Percentiles rank a stretch among this genome's conserved stretches.
These are phyloP conservation scores for Sinonovacula constricta DNA, from an alignment of 1,140 invertebrate genomes.

Conservation along the genomic window DNA sequence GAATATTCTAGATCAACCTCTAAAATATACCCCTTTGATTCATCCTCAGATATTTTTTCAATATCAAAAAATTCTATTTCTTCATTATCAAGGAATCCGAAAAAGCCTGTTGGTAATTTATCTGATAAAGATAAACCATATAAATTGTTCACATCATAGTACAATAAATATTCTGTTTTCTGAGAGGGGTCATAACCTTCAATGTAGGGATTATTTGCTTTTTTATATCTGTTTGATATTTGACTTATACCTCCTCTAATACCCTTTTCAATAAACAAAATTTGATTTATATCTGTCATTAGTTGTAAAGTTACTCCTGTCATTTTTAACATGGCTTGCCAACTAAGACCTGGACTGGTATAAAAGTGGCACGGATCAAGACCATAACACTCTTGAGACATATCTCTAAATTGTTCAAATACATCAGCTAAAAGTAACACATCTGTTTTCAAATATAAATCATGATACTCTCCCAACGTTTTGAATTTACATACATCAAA, in stretches of 20 bases:
- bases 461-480: too few species aligned
- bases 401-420: too few species aligned
- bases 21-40: conserved; percentile 80
- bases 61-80: conserved; percentile 72
- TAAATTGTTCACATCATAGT: conserved; percentile 63
- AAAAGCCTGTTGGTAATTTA: conserved; percentile 51
- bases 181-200: conserved; percentile 15
- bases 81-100: conserved; percentile 57
- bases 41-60: conserved; percentile 72
- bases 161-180: conserved; percentile 18
- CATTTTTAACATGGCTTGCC: conserved; percentile 53
- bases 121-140: conserved; percentile 64
- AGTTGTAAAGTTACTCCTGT: conserved; percentile 29
- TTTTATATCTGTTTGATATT: conserved; percentile 41
- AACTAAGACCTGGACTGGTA: conserved; percentile 57
- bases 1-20: conserved; percentile 79
- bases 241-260: conserved; percentile 45
- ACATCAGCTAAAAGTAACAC: too few species aligned
- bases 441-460: too few species aligned
- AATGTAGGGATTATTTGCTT: conserved; percentile 46
- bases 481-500: too few species aligned
- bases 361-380: too few species aligned
- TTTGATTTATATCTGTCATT: conserved; percentile 44
- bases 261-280: conserved; percentile 41
- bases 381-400: too few species aligned